These are phyloP conservation scores for Trisateles emortualis DNA, from an alignment of 2,888 invertebrate genomes.

Conservation along the genomic window DNA sequence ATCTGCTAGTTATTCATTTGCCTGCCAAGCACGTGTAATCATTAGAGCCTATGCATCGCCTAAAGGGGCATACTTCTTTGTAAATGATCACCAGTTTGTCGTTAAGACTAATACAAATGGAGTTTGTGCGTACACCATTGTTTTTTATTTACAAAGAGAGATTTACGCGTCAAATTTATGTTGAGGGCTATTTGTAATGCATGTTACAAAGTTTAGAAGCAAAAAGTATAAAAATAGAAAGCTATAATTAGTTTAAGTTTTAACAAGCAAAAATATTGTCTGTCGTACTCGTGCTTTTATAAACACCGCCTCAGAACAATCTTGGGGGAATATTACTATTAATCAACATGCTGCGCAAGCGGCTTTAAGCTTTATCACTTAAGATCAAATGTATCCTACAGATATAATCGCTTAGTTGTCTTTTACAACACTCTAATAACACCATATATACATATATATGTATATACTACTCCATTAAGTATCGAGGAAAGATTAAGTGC, in stretches of 20 bases:
- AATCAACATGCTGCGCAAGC: not conserved
- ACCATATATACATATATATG: not conserved
- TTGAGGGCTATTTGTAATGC: conserved; percentile 20
- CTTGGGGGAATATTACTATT: not conserved
- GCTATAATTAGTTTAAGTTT: not conserved
- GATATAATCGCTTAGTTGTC: not conserved
- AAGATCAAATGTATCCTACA: not conserved
- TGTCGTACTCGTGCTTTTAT: not conserved
- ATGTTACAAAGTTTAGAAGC: not conserved
- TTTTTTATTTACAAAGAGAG: conserved; percentile 29
- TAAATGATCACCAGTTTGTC: conserved; percentile 52
- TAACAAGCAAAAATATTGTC: not conserved
- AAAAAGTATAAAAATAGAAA: not conserved
- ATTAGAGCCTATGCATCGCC: conserved; percentile 50
- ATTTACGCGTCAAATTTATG: conserved; percentile 14
- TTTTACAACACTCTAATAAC: not conserved
- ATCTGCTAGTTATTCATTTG: conserved; percentile 55
- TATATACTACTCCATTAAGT: not conserved
- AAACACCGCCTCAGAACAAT: not conserved
- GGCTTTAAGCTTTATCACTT: not conserved
- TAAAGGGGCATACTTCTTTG: conserved; percentile 54
- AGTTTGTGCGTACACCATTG: conserved; percentile 27
- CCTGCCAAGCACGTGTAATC: conserved; percentile 55
- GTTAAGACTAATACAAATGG: conserved; percentile 51
- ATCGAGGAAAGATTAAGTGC: no score